Base-by-base conservation (phyloP, 1,140 invertebrate genomes). In the Chelonus insularis region DNA sequence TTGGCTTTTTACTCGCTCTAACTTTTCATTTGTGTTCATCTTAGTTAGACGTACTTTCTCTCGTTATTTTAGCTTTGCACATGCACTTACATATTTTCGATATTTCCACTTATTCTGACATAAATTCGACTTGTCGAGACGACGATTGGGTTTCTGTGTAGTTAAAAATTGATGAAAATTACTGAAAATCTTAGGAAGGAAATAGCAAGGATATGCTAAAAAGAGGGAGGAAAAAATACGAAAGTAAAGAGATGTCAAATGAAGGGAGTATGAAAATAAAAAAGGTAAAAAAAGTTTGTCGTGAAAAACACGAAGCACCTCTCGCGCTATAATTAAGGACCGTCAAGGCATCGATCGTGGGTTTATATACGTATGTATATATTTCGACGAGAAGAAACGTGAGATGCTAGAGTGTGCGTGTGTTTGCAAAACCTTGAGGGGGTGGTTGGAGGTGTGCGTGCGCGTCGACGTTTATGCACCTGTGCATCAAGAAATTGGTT, bases 271-370 rank as follows among this genome's bases (percentile, higher is more conserved):
- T 47, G 21, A 62, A 58, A 45, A 16, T 8, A 55, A 47, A 51
- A 32, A 39, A 23, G 52, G 29, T 32, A 18, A 45, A 18, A 45
- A 9, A 5, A 8, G 7, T 21, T n/a, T n/a, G n/a, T n/a, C n/a
- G 11, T 34, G 39, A 25, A 36, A 68, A 71, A 70, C 52, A 60
- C 4, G 41, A 37, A 57, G 54, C 18, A 36, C 32, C 43, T 21
- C 51, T 39, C 16, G 57, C 23, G 32, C 32, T 16, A 50, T 60
- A 60, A 60, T 60, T 50, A 60, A 60, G 48, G 57, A 61, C 59
- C 62, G 59, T 62, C 57, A 68, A 72, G 71, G 74, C 74, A 79
- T 79, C 75, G 77, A 79, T 79, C 76, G 77, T 73, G 21, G n/a
- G 64, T 54, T 45, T 21, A 21, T 32, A 57, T 57, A 57, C 9